Conservation (phyloP, 2,888 invertebrate species). For the Tromatobia lineatoria region DNA sequence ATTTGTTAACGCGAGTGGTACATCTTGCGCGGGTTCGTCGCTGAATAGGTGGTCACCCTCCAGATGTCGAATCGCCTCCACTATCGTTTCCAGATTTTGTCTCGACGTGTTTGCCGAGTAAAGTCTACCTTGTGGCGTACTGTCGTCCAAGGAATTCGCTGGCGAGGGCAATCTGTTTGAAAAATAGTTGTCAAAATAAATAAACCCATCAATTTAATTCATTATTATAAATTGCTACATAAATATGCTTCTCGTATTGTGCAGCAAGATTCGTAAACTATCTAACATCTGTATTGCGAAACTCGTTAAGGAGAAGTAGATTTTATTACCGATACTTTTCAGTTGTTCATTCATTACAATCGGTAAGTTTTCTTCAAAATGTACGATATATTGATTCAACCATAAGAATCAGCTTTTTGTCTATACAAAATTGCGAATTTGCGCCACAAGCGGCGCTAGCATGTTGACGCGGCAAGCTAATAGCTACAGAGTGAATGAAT, state of each 20-base stretch:
- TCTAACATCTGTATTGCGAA: too few relatives aligned
- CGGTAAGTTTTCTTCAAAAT: too few relatives aligned
- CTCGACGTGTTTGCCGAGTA: conserved; percentile 92
- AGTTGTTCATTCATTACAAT: too few relatives aligned
- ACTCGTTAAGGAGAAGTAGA: too few relatives aligned
- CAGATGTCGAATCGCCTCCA: conserved; percentile 98
- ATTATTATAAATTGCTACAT: too few relatives aligned
- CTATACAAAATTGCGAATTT: not conserved
- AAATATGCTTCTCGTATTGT: too few relatives aligned
- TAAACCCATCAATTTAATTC: not conserved
- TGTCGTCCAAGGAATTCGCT: conserved; percentile 85
- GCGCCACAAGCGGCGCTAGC: not conserved
- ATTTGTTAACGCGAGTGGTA: conserved; percentile 83
- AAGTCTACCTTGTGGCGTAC: conserved; percentile 86
- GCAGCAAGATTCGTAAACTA: too few relatives aligned
- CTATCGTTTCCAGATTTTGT: conserved; percentile 98
- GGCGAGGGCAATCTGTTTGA: conserved; percentile 88
- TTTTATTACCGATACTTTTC: too few relatives aligned
- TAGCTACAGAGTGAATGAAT: not conserved
- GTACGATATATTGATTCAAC: too few relatives aligned
- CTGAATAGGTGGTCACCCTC: conserved; percentile 98
- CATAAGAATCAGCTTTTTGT: too few relatives aligned
- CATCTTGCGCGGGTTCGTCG: conserved; percentile 88
- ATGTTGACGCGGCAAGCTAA: not conserved
- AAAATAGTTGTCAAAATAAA: conserved; percentile 33